Base-by-base conservation (phyloP, 2,113 vertebrate species). In the Bolborhynchus lineola region DNA sequence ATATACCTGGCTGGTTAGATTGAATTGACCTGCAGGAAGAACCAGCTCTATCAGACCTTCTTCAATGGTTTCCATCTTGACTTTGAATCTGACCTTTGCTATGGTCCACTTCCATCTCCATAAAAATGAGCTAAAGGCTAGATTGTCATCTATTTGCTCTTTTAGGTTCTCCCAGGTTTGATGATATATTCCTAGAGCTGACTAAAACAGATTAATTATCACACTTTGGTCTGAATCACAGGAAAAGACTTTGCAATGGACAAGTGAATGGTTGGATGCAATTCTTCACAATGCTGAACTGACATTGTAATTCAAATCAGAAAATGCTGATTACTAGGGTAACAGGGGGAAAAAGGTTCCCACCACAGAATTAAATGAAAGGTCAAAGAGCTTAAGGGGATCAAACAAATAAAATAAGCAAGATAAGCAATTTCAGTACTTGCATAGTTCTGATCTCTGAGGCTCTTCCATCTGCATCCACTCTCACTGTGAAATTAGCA, bases 51-150 rank as follows among this genome's bases (percentile, higher is more conserved):
- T 41, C 88, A 88, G 59, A 83, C 63, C 53, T 53, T 62, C 88
- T 85, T 88, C 92, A 74, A 44, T 44, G 78, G 86, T 85, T 90
- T 92, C 83, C 75, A 47, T 68, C 83, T 69, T 46, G 86, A 97
- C 97, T 95, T 98, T 97, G 93, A 92, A 92, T 84, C 59, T 90
- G 62, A 88, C 87, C 90, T 94, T 90, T 90, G 63, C 67, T 77
- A 74, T 87, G 80, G 85, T 83, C 69, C 77, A 78, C 95, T 50
- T 47, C 82, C 92, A 93, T 92, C 86, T 93, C 77, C 23, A 84
- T 69, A 93, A 96, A 95, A 85, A 92, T 17, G 69, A 96, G 80
- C 81, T 37, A 39, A 92, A 89, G 75, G 7, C 14, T 68, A 83
- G 68, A 93, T 69, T 59, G 72, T 49, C 42, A 87, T 74, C 91